A percentile compares a stretch with the other conserved stretches of the same genome.
Conservation (phyloP, 2,888 invertebrate species). For the Alsophila aescularia region DNA sequence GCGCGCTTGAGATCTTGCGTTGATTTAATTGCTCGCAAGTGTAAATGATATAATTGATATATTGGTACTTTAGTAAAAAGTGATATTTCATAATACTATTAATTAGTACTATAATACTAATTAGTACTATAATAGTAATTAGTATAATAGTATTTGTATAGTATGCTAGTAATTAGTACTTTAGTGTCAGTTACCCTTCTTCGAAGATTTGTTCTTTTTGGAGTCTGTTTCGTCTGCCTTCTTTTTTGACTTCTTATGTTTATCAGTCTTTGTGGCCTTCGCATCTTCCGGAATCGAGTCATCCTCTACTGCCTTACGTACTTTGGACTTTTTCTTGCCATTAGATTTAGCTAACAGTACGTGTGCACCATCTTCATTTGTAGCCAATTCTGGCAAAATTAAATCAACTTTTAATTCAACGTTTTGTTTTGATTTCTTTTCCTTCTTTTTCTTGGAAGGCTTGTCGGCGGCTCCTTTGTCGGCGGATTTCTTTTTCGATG, state of each 20-base stretch:
- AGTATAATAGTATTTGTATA: no score
- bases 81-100: no score
- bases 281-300: constrained; percentile 42
- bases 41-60: no score
- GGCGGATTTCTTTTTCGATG: constrained; percentile 68
- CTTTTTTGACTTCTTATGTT: constrained; percentile 79
- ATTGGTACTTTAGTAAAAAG: no score
- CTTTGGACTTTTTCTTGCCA: constrained; percentile 61
- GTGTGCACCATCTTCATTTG: constrained; percentile 55
- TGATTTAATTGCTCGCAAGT: no score
- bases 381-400: constrained; percentile 64
- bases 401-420: constrained; percentile 58
- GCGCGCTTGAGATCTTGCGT: no score
- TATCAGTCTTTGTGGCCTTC: constrained; percentile 75
- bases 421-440: constrained; percentile 68
- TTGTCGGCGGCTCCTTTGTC: constrained; percentile 58
- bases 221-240: constrained; percentile 71
- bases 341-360: constrained; percentile 62
- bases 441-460: constrained; percentile 72
- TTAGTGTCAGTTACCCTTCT: constrained; percentile 62
- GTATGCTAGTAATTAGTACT: neutral
- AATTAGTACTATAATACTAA: no score
- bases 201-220: constrained; percentile 75
- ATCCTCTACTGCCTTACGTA: constrained; percentile 47
- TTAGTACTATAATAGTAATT: neutral